Base-by-base conservation (phyloP, 1,140 invertebrate species). In the Caerostris darwini region DNA sequence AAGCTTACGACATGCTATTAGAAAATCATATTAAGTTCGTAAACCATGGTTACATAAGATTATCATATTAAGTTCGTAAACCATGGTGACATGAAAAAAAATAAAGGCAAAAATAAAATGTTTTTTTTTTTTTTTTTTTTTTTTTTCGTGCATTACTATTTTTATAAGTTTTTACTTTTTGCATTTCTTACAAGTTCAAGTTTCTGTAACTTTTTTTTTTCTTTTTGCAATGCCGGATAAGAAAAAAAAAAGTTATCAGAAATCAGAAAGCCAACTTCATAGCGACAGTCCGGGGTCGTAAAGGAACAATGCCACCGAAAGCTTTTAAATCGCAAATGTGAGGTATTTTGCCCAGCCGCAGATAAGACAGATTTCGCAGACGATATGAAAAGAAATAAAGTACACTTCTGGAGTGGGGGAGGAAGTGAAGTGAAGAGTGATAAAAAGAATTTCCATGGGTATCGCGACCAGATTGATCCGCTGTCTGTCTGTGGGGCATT, bases 401-500 rank as follows among this genome's bases (percentile, higher is more conserved):
- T 8, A 34, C 8, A 34, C 0, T 10, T 7, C 10, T 8, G 34
- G 19, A 71, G n/a, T 34, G 19, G 7, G n/a, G 19, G 69, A 3
- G 69, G 19, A 34, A 19, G 69, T 10, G 82, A 54, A 2, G 17
- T n/a, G 17, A 3, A 19, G 10, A 54, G 14, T 3, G n/a, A 5
- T 5, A 17, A 56, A 56, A 83, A 56, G 53, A 17, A 6, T 85
- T 17, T 19, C 54, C 14, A 10, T 12, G 56, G 82, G 14, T 57
- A 85, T 57, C 82, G 54, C 57, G 82, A 57, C 54, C 57, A 58
- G 57, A 85, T 56, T 85, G 82, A 57, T 85, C 54, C 54, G 14
- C 69, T 71, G 19, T 71, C 69, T 71, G 7, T 34, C n/a, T 34
- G 64, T 14, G 17, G 54, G 57, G 54, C 54, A 85, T 58, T 85